Evolutionary conservation across 1,140 invertebrate genomes (phyloP).

Genomic region (Ips typographus): DNA sequence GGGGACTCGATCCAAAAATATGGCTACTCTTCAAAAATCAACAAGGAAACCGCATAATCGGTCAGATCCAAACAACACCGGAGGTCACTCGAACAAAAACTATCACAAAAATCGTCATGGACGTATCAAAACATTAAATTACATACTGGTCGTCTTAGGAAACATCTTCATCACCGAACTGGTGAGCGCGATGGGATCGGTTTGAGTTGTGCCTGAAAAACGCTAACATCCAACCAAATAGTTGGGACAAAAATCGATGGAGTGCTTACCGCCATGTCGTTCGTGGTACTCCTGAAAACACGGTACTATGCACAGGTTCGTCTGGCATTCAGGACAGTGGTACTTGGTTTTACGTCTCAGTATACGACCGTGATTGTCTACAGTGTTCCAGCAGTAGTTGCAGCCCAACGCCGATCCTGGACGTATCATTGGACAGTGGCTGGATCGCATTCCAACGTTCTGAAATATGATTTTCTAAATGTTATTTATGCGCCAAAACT

Average conservation of each 20-base stretch:
- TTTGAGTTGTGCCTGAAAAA: conserved; percentile 29
- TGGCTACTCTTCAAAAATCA: too few relatives aligned
- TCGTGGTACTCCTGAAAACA: conserved; percentile 83
- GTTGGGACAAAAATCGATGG: not conserved
- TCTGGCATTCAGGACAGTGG: conserved; percentile 83
- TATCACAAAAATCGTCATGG: not conserved
- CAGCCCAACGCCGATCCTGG: conserved; percentile 79
- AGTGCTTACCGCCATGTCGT: conserved; percentile 38
- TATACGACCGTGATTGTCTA: conserved; percentile 76
- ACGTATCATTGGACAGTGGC: conserved; percentile 76
- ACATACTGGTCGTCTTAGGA: conserved; percentile 55
- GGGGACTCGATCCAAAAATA: too few relatives aligned
- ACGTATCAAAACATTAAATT: conserved; percentile 21
- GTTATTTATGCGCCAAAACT: too few relatives aligned
- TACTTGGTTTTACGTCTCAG: conserved; percentile 83
- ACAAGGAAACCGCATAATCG: too few relatives aligned
- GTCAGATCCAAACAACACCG: too few relatives aligned
- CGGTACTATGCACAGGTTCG: conserved; percentile 82
- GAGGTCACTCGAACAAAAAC: too few relatives aligned
- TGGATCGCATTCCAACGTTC: conserved; percentile 47
- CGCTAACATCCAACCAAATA: not conserved
- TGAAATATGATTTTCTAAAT: not conserved
- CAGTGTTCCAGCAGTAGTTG: conserved; percentile 87
- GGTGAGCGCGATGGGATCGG: conserved; percentile 46
- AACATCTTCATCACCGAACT: conserved; percentile 49